phyloP scores from a whole-genome alignment of 1,140 invertebrate genomes.

The Drosophila nikananu region DNA sequence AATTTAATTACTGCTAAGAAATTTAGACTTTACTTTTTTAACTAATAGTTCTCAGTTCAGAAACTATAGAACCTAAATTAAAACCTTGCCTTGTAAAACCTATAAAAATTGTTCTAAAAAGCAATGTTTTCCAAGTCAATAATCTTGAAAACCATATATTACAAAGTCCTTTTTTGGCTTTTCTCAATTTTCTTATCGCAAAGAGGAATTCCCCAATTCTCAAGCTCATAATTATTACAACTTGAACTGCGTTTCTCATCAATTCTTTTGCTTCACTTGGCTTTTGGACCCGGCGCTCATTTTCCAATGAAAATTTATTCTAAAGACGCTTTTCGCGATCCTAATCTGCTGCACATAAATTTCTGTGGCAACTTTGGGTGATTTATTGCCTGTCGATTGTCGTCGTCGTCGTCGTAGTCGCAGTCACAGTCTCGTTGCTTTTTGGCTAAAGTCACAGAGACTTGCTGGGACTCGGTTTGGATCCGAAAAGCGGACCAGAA shows the following conservation, averaged over 20 bases:
- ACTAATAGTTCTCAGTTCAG: background rate
- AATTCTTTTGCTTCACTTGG: constrained; percentile 24
- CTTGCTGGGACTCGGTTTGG: constrained; percentile 23
- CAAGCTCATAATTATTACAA: constrained; percentile 30
- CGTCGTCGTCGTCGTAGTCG: constrained; percentile 58
- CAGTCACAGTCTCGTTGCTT: constrained; percentile 22
- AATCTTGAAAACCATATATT: constrained; percentile 1
- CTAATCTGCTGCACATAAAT: constrained; percentile 82
- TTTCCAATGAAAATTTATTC: constrained; percentile 77
- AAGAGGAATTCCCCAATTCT: constrained; percentile 1
- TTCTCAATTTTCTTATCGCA: constrained; percentile 1
- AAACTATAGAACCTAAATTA: background rate
- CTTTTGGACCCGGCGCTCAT: constrained; percentile 24
- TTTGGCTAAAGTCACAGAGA: constrained; percentile 34
- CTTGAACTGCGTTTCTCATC: constrained; percentile 19
- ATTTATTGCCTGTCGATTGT: constrained; percentile 84
- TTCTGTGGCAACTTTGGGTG: constrained; percentile 82
- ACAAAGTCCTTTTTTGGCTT: background rate
- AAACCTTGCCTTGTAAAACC: background rate
- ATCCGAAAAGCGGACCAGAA: constrained; percentile 39
- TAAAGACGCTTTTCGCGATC: constrained; percentile 75
- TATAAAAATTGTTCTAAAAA: background rate
- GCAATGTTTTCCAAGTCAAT: background rate
- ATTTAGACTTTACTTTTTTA: no score
- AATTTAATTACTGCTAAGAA: no score